Percentiles rank a stretch among this genome's conserved stretches.
Evolutionary conservation across 1,140 invertebrate genomes (phyloP).

Genomic region (Druon quercuslanigerum): DNA sequence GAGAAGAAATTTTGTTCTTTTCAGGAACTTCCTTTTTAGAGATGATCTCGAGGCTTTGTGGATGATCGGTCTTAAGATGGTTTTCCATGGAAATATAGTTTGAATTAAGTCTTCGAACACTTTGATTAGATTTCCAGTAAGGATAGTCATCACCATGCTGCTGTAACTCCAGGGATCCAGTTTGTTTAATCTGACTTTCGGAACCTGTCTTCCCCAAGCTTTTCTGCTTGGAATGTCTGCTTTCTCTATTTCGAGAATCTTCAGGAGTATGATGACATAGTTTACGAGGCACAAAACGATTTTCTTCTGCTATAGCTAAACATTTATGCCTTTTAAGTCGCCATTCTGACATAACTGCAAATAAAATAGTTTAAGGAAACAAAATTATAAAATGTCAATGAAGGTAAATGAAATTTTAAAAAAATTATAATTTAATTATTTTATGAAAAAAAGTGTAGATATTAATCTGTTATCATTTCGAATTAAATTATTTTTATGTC

Average conservation of each 20-base stretch:
- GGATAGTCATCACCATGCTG: slow-evolving; percentile 65
- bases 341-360: slow-evolving; percentile 50
- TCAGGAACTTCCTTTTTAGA: slow-evolving; percentile 69
- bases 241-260: slow-evolving; percentile 63
- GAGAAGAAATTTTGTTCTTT: slow-evolving; percentile 73
- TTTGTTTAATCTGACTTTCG: slow-evolving; percentile 73
- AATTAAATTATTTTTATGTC: too few species aligned
- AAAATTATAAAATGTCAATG: background rate
- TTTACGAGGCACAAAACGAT: slow-evolving; percentile 57
- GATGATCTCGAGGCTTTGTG: slow-evolving; percentile 72
- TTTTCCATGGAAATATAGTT: slow-evolving; percentile 69
- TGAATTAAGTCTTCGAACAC: slow-evolving; percentile 64
- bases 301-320: slow-evolving; percentile 62
- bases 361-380: background rate
- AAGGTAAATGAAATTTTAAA: background rate
- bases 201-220: slow-evolving; percentile 71
- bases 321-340: slow-evolving; percentile 60
- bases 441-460: too few species aligned
- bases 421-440: background rate
- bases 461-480: too few species aligned
- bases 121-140: slow-evolving; percentile 71
- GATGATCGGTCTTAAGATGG: slow-evolving; percentile 66
- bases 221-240: slow-evolving; percentile 62
- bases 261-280: slow-evolving; percentile 68
- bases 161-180: slow-evolving; percentile 70